A percentile compares a stretch with the other conserved stretches of the same genome.
These are phyloP conservation scores for Oenanthe melanoleuca DNA, from an alignment of 2,113 vertebrate species.

Conservation along the genomic window DNA sequence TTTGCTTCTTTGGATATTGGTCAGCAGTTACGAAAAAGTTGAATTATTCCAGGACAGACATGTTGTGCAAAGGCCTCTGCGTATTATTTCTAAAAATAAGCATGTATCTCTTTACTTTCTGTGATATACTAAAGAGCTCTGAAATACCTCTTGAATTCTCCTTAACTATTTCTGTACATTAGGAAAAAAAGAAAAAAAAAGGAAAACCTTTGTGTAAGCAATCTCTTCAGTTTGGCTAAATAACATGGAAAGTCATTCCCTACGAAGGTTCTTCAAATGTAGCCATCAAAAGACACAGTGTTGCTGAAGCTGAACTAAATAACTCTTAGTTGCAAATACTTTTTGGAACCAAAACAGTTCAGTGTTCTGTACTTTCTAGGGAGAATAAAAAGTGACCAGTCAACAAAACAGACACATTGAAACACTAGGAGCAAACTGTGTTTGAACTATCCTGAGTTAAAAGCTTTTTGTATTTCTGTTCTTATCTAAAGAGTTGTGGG, in stretches of 20 bases:
- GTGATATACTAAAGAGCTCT: background rate
- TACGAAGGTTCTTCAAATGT: background rate
- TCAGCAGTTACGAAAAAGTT: background rate
- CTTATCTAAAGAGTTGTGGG: background rate
- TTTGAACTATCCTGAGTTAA: background rate
- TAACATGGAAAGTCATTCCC: background rate
- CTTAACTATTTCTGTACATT: background rate
- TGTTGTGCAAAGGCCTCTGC: background rate
- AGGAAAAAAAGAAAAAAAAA: too few species aligned
- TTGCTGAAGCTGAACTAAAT: background rate
- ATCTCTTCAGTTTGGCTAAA: background rate
- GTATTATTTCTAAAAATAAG: background rate
- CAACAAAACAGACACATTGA: background rate
- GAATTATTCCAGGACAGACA: background rate
- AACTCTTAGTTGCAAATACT: background rate
- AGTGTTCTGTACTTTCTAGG: rapidly evolving
- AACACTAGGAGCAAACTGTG: background rate
- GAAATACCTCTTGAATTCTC: background rate
- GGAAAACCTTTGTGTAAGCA: background rate
- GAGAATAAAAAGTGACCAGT: background rate
- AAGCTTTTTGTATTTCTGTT: background rate
- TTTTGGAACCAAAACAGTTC: background rate
- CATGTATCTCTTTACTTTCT: background rate
- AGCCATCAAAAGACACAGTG: background rate
- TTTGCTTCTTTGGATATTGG: background rate